Percentiles rank a stretch among this genome's conserved stretches.
Evolutionary conservation across 92 coral and sea anemone genomes (phyloP).

Genomic region (Muricea muricata): DNA sequence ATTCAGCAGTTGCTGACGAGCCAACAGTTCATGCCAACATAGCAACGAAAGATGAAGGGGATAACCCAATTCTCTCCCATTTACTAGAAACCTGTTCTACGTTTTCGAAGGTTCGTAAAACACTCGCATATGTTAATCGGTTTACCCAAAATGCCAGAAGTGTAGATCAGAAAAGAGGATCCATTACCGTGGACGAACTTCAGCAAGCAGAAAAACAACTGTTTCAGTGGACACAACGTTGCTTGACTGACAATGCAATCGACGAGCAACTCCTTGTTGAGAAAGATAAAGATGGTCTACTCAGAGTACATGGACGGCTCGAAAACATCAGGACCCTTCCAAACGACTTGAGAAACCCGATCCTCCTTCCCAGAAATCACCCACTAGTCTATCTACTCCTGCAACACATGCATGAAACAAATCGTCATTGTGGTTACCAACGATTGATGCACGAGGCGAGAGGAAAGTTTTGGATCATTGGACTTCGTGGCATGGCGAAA

Average conservation of each 20-base stretch:
- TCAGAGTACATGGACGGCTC: constrained; percentile 66
- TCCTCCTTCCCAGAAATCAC: constrained; percentile 63
- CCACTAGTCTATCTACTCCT: constrained; percentile 54
- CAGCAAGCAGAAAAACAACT: constrained; percentile 51
- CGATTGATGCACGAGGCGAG: constrained; percentile 56
- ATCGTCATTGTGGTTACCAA: constrained; percentile 62
- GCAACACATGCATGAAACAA: constrained; percentile 49
- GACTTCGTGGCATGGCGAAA: constrained; percentile 38
- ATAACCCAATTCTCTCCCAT: constrained; percentile 46
- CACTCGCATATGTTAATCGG: constrained; percentile 59
- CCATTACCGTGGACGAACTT: constrained; percentile 53
- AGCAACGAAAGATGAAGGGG: constrained; percentile 33
- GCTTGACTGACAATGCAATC: constrained; percentile 33
- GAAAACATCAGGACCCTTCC: constrained; percentile 62
- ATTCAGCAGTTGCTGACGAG: too few relatives aligned
- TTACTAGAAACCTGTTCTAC: constrained; percentile 58
- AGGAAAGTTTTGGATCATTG: constrained; percentile 60
- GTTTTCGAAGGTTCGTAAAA: constrained; percentile 56
- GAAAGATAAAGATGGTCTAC: constrained; percentile 52
- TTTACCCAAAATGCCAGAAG: constrained; percentile 49
- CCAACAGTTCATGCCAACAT: too few relatives aligned
- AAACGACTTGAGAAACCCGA: constrained; percentile 56
- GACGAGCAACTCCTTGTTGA: constrained; percentile 54
- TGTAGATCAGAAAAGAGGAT: neutral
- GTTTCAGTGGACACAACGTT: constrained; percentile 64